Evolutionary conservation across 2,888 invertebrate species (phyloP).

Genomic region (Aleiodes testaceus): DNA sequence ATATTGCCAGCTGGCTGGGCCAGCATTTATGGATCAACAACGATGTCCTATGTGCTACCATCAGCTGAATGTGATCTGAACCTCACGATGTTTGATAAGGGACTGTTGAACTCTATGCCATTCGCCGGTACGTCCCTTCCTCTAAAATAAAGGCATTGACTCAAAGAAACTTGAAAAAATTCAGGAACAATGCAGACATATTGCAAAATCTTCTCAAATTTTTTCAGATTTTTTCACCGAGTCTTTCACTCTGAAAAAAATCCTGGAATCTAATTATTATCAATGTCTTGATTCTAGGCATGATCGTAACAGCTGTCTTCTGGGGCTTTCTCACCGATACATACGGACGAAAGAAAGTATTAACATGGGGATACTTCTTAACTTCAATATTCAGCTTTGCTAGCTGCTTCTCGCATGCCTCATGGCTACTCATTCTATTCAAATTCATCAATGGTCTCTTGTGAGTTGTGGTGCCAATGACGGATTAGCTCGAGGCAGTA

Average conservation of each 20-base stretch:
- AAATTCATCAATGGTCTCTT: conserved; percentile 67
- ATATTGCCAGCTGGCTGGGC: conserved; percentile 75
- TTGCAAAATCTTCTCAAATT: too few species aligned
- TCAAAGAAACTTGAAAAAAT: too few species aligned
- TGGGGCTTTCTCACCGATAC: conserved; percentile 73
- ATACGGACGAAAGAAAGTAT: conserved; percentile 65
- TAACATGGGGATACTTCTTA: conserved; percentile 65
- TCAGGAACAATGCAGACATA: too few species aligned
- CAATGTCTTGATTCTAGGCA: conserved; percentile 67
- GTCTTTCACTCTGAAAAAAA: neutral
- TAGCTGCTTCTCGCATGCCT: conserved; percentile 64
- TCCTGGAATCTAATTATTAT: neutral
- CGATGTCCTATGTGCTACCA: conserved; percentile 76
- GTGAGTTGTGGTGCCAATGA: conserved; percentile 59
- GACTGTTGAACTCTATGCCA: conserved; percentile 76
- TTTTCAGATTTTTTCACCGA: too few species aligned
- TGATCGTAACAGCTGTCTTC: conserved; percentile 74
- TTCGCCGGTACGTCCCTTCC: conserved; percentile 73
- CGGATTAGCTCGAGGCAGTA: too few species aligned
- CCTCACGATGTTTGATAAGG: conserved; percentile 75
- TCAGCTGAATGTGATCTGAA: conserved; percentile 76
- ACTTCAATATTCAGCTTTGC: conserved; percentile 63
- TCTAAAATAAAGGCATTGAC: too few species aligned
- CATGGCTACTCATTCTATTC: conserved; percentile 67
- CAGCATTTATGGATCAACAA: conserved; percentile 75